These are phyloP conservation scores for Diadophis punctatus DNA, from an alignment of 2,113 vertebrate genomes.

Conservation along the genomic window DNA sequence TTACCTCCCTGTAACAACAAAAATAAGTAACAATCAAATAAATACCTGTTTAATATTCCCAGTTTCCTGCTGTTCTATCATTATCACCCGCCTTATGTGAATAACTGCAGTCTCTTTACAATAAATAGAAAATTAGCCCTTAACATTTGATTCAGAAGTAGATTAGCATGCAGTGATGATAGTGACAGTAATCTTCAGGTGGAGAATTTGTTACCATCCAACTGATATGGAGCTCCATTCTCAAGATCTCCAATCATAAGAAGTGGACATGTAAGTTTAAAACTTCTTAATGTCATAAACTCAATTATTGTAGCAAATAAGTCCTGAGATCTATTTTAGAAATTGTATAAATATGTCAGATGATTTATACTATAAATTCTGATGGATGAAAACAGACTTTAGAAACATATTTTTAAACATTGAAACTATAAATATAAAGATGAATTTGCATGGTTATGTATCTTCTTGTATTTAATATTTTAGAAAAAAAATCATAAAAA, in stretches of 20 bases:
- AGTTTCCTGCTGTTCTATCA: not conserved
- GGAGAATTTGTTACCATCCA: not conserved
- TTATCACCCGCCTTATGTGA: not conserved
- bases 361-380: not conserved
- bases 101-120: not conserved
- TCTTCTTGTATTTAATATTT: not conserved
- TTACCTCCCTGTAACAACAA: not conserved
- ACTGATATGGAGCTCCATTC: not conserved
- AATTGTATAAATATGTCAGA: not conserved
- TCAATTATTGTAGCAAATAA: not conserved
- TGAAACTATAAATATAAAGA: not conserved
- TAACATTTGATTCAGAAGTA: not conserved
- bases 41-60: not conserved
- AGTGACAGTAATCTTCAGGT: not conserved
- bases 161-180: not conserved
- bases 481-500: not conserved
- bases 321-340: not conserved
- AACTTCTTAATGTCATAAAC: not conserved
- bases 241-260: not conserved
- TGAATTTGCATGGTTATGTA: not conserved
- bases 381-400: not conserved
- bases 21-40: not conserved
- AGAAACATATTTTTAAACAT: not conserved
- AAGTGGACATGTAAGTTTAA: not conserved
- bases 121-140: not conserved